Percentiles rank a stretch among this genome's conserved stretches.
Evolutionary conservation across 1,140 invertebrate species (phyloP).

Genomic region (Dolichoris vasculosae): DNA sequence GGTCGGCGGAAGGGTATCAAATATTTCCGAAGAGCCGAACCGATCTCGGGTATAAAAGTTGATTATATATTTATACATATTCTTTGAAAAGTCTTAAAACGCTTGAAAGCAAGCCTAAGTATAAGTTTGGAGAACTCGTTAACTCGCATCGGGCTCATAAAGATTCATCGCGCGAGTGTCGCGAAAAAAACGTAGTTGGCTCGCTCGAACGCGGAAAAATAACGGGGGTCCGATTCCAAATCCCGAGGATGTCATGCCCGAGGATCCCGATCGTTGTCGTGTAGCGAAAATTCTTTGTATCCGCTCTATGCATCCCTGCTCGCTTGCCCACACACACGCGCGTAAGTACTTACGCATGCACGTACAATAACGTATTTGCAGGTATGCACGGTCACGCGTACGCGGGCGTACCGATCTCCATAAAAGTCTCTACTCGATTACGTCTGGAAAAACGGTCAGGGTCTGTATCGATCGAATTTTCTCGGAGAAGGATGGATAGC

Average conservation of each 20-base stretch:
- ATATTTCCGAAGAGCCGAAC: not conserved
- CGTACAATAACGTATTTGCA: not conserved
- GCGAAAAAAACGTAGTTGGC: not conserved
- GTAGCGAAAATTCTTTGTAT: not conserved
- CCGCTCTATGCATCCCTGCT: not conserved
- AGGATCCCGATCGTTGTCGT: not conserved
- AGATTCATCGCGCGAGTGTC: slow-evolving; percentile 2
- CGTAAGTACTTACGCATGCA: not conserved
- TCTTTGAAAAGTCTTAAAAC: slow-evolving; percentile 20
- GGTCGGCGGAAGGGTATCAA: not conserved
- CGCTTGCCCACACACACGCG: not conserved
- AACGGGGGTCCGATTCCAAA: not conserved
- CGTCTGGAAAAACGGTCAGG: slow-evolving; percentile 35
- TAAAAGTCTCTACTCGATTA: slow-evolving; percentile 24
- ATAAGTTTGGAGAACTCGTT: slow-evolving; percentile 38
- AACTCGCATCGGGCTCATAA: slow-evolving; percentile 16
- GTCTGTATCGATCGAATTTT: slow-evolving; percentile 42
- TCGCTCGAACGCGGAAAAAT: not conserved
- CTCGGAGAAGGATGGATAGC: slow-evolving; percentile 9
- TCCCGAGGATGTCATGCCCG: not conserved
- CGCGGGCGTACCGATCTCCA: not conserved
- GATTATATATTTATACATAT: not conserved
- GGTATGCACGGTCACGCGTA: not conserved
- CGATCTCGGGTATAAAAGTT: not conserved
- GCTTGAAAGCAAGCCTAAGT: not conserved